Evolutionary conservation across 2,113 vertebrate genomes (phyloP), one percentile per base, ranked within the genome.

Genomic region (Falcunculus frontatus): DNA sequence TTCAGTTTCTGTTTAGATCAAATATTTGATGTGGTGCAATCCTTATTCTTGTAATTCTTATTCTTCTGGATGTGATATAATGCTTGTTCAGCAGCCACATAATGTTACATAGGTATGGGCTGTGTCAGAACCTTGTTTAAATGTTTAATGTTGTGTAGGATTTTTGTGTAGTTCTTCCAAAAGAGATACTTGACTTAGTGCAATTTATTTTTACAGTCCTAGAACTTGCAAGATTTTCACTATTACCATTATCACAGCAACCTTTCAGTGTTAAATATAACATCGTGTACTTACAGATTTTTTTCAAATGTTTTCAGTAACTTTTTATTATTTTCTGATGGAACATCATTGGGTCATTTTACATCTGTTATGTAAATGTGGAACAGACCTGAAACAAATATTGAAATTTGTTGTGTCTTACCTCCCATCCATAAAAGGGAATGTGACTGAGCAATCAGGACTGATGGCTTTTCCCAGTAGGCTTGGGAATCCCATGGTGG

Each of bases 221-320:
- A 56, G 19, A 74, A 29, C 29, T 47, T 25, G 30, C 29, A 65
- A 19, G 18, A 56, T 41, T 56, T 46, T 17, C 3, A 10, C 4
- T 53, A 4, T 49, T 69, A 19, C 15, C 37, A 23, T 52, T 23
- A n/a, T 56, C 33, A 22, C 16, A 75, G 6, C 6, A 60, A 15
- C 6, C 3, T 52, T 65, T 39, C 30, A 26, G 5, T 70, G 10
- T 47, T 47, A 75, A 47, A 26, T 62, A 23, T 2, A 75, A 8
- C 42, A 41, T 16, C 0, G 0, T 12, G 2, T 35, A 35, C 10
- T 12, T 32, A 19, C 4, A n/a, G 27, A 7, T 3, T 20, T 41
- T 62, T 53, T 60, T 26, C 23, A 59, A 46, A 47, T 10, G 1
- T 47, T 82, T 88, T 60, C 3, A 56, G 22, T 47, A 29, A 16